Conservation (phyloP, 2,797 vertebrate genomes). For the Spatula versicolor region DNA sequence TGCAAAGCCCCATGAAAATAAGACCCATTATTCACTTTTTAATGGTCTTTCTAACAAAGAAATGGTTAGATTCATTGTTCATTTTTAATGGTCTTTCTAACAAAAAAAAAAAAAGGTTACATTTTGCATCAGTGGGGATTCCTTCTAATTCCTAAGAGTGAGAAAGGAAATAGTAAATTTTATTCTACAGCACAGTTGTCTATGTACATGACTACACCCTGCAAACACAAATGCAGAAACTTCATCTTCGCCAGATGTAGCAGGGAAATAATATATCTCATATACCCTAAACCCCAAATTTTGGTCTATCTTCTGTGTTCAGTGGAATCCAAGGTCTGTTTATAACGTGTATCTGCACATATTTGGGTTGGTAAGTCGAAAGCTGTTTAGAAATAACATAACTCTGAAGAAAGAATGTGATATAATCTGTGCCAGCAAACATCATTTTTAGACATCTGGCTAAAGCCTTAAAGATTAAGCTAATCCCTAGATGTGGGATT, state of each 20-base stretch:
- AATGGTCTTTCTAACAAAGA: not conserved
- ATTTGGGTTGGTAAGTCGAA: not conserved
- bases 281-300: not conserved
- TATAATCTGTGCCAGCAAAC: not conserved
- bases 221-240: not conserved
- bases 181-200: not conserved
- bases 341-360: not conserved
- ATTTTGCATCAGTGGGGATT: not conserved
- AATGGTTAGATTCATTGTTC: fast-evolving
- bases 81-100: not conserved
- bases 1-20: not conserved
- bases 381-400: not conserved
- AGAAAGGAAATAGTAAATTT: not conserved
- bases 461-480: not conserved
- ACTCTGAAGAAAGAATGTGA: not conserved
- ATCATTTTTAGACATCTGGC: not conserved
- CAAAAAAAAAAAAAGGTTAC: not conserved
- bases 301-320: not conserved
- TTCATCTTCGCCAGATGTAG: not conserved
- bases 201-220: not conserved
- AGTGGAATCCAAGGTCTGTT: not conserved
- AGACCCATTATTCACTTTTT: not conserved
- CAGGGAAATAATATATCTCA: not conserved
- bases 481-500: not conserved
- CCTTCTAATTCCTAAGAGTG: not conserved